These are phyloP conservation scores for Collichthys lucidus DNA, from an alignment of 2,113 vertebrate species.

Conservation along the genomic window DNA sequence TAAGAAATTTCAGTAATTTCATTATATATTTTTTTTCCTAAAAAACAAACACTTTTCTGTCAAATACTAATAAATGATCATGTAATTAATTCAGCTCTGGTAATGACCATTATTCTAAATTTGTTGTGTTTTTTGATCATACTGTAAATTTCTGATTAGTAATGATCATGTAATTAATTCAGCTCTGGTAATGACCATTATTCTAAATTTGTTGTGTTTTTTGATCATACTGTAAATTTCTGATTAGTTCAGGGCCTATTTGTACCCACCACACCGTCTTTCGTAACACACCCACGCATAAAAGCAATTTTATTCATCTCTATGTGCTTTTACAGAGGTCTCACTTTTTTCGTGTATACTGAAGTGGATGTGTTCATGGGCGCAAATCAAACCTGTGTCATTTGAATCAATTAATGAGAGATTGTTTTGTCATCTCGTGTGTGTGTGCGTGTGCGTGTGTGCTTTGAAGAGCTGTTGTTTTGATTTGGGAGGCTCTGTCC, in stretches of 20 bases:
- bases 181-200: not conserved
- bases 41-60: not conserved
- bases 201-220: not conserved
- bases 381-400: not conserved
- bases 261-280: not conserved
- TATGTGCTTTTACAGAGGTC: not conserved
- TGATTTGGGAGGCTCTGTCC: slow-evolving; percentile 20
- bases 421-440: not conserved
- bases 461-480: slow-evolving; percentile 47
- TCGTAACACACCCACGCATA: too few relatives aligned
- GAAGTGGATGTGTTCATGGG: not conserved
- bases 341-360: not conserved
- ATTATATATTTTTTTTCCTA: too few relatives aligned
- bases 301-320: not conserved
- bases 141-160: too few relatives aligned
- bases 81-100: not conserved
- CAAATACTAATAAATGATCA: too few relatives aligned
- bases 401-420: not conserved
- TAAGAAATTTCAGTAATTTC: not conserved
- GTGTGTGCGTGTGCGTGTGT: not conserved
- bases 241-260: not conserved
- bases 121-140: not conserved
- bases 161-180: not conserved
- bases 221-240: not conserved
- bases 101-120: not conserved